phyloP scores from a whole-genome alignment of 2,888 invertebrate genomes.

The Andrena bicolor region DNA sequence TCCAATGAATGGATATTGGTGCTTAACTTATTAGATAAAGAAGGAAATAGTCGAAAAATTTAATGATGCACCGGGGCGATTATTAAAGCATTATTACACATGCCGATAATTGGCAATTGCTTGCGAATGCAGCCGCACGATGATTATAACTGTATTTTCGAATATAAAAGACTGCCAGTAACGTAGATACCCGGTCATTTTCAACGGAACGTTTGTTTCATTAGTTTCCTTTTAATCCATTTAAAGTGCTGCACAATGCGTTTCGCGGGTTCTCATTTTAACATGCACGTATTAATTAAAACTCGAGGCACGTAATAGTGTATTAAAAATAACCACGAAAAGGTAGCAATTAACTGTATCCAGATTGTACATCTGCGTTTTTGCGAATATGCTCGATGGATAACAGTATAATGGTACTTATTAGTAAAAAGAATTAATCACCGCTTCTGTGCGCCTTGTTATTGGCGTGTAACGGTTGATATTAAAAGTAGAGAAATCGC shows the following conservation, averaged over 20 bases:
- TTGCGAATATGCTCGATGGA: not conserved
- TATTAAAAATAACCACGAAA: not conserved
- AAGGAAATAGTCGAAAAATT: not conserved
- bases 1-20: no score
- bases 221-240: not conserved
- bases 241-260: not conserved
- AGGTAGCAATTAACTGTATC: conserved; percentile 10
- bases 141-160: not conserved
- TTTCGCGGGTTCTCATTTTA: not conserved
- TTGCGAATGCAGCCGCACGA: not conserved
- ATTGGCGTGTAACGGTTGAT: conserved; percentile 2
- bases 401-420: not conserved
- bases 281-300: not conserved
- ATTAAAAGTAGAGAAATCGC: conserved; percentile 5
- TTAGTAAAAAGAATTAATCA: conserved; percentile 13
- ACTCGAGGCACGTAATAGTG: not conserved
- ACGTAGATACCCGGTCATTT: not conserved
- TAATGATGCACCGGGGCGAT: not conserved
- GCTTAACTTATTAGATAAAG: not conserved
- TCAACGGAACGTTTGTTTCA: conserved; percentile 8
- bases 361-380: conserved; percentile 9
- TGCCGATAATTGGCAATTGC: not conserved
- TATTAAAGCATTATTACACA: not conserved
- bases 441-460: not conserved
- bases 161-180: not conserved